Conservation (phyloP, 2,888 invertebrate species). For the Nomada goodeniana region DNA sequence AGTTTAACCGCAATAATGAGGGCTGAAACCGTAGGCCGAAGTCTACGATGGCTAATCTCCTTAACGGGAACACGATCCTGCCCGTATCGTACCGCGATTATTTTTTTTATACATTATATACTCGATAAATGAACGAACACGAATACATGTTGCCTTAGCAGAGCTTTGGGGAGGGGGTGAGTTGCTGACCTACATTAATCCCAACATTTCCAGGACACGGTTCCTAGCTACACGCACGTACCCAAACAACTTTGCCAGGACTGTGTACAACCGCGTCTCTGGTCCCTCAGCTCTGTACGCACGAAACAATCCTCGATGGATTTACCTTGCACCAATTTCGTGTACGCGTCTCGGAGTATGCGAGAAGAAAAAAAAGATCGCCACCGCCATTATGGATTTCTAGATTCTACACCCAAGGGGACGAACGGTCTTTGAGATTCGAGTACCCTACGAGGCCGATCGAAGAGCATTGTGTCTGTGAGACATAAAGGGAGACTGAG, state of each 20-base stretch:
- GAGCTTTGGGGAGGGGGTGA: conserved; percentile 36
- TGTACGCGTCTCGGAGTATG: conserved; percentile 35
- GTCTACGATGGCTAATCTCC: conserved; percentile 23
- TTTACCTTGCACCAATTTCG: conserved; percentile 65
- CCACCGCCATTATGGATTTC: not conserved
- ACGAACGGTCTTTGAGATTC: conserved; percentile 16
- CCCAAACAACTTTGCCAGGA: conserved; percentile 20
- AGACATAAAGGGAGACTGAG: not conserved
- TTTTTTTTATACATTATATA: conserved; percentile 1
- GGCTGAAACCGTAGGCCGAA: conserved; percentile 12
- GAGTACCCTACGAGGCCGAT: conserved; percentile 17
- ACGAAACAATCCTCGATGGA: conserved; percentile 55
- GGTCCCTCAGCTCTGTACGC: conserved; percentile 35
- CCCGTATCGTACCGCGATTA: not conserved
- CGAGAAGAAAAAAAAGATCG: conserved; percentile 37
- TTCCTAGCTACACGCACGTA: conserved; percentile 31
- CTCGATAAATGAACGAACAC: conserved; percentile 14
- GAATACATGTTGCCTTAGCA: conserved; percentile 31
- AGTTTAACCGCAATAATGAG: conserved; percentile 22
- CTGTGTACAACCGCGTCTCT: conserved; percentile 17
- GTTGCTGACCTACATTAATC: conserved; percentile 64
- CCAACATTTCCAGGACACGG: conserved; percentile 20
- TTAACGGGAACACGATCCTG: conserved; percentile 12
- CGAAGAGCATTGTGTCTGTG: conserved; percentile 2
- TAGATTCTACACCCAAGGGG: conserved; percentile 18